These are phyloP conservation scores for Sebastes fasciatus DNA, from an alignment of 2,113 vertebrate genomes.

Conservation along the genomic window DNA sequence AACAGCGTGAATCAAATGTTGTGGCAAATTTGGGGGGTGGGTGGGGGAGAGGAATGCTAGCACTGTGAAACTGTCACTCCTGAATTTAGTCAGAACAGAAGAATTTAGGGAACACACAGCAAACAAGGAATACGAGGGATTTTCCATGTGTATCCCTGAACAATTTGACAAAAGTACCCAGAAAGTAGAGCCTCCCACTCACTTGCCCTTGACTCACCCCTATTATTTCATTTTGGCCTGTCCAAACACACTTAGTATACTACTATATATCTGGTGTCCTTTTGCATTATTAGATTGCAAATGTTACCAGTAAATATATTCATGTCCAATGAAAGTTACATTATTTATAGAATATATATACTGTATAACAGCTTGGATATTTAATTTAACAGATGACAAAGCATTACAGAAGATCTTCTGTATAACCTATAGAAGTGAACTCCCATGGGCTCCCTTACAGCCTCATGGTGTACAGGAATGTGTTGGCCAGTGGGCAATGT, in stretches of 20 bases:
- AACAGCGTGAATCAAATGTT: not conserved
- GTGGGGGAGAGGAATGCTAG: not conserved
- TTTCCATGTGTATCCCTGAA: constrained; percentile 8
- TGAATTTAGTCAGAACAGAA: not conserved
- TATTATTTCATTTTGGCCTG: not conserved
- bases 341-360: not conserved
- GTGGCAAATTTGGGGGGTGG: not conserved
- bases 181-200: not conserved
- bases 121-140: not conserved
- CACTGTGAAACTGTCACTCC: not conserved
- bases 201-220: not conserved
- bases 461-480: not conserved
- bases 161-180: not conserved
- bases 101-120: not conserved
- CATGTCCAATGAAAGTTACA: too few relatives aligned
- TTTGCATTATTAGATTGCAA: not conserved
- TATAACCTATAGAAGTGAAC: too few relatives aligned
- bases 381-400: not conserved
- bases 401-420: not conserved
- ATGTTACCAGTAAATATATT: not conserved
- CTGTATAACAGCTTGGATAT: not conserved
- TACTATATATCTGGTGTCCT: not conserved
- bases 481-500: not conserved
- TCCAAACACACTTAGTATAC: not conserved
- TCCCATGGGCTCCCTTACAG: not conserved